Conservation (phyloP, 2,797 vertebrate species). For the Aeoliscus strigatus region DNA sequence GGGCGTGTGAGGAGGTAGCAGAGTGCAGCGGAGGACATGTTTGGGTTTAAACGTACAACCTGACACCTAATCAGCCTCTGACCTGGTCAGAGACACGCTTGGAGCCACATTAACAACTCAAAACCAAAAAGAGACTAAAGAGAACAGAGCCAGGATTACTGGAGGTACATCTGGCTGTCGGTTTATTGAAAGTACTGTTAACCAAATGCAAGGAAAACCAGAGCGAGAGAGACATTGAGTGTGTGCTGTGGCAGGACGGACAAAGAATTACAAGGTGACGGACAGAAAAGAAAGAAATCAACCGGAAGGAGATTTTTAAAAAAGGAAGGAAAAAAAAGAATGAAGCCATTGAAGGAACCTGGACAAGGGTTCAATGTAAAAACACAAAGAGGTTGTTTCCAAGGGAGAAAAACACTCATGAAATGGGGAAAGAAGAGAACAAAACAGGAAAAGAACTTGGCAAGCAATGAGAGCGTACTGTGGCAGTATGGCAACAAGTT, state of each 20-base stretch:
- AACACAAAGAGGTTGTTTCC: slow-evolving; percentile 47
- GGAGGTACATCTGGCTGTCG: background rate
- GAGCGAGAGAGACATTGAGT: slow-evolving; percentile 12
- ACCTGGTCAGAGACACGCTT: slow-evolving; percentile 24
- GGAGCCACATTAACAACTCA: slow-evolving; percentile 20
- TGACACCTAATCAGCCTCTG: slow-evolving; percentile 14
- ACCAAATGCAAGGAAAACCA: slow-evolving; percentile 51
- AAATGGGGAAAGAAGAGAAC: slow-evolving; percentile 50
- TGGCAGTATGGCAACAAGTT: slow-evolving; percentile 57
- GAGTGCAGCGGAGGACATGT: slow-evolving; percentile 9
- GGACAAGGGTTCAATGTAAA: slow-evolving; percentile 44
- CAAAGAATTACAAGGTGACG: slow-evolving; percentile 25
- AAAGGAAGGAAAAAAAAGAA: slow-evolving; percentile 30
- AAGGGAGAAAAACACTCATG: slow-evolving; percentile 44
- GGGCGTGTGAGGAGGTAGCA: slow-evolving; percentile 9
- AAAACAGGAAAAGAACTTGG: slow-evolving; percentile 64
- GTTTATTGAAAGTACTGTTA: slow-evolving; percentile 14
- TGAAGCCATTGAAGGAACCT: slow-evolving; percentile 31
- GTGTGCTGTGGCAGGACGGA: slow-evolving; percentile 17
- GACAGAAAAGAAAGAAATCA: slow-evolving; percentile 42
- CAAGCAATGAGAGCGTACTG: slow-evolving; percentile 52
- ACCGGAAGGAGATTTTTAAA: slow-evolving; percentile 12
- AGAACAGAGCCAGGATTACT: slow-evolving; percentile 18
- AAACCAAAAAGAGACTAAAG: slow-evolving; percentile 9
- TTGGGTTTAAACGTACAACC: slow-evolving; percentile 2